A percentile compares a stretch with the other conserved stretches of the same genome.
Conservation (phyloP, 2,113 vertebrate species). For the Erythrolamprus reginae region DNA sequence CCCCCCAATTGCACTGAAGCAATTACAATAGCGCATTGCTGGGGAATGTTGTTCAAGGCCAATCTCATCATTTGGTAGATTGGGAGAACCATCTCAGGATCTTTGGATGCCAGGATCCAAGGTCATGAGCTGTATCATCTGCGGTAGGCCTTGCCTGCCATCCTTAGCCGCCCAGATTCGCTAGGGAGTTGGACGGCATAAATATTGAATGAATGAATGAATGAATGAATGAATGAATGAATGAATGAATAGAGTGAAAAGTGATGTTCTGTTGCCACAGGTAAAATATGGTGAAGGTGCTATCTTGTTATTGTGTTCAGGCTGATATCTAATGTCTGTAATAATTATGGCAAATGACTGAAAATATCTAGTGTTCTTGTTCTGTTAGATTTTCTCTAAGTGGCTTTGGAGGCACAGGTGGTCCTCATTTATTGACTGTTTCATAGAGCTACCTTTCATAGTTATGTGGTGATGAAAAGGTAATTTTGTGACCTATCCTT, state of each 20-base stretch:
- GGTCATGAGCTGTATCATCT: background rate
- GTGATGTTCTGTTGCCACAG: background rate
- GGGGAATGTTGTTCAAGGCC: background rate
- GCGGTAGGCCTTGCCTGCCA: background rate
- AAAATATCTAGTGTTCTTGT: background rate
- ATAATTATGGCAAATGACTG: slow-evolving; percentile 23
- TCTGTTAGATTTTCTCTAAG: background rate
- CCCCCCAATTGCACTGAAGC: too few species aligned
- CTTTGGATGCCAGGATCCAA: background rate
- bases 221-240: too few species aligned
- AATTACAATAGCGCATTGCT: background rate
- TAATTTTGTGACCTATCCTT: background rate
- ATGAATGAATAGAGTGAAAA: background rate
- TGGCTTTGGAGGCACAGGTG: background rate
- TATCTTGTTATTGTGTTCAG: background rate
- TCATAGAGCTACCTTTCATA: background rate
- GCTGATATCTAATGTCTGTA: background rate
- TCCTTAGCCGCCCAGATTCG: too few species aligned
- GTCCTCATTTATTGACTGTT: background rate
- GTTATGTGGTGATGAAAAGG: background rate
- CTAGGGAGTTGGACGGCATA: too few species aligned
- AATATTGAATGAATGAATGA: too few species aligned
- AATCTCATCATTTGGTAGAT: background rate
- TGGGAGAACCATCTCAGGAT: background rate
- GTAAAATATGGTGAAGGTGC: background rate